Conservation (phyloP, 2,113 vertebrate species). For the Elachura formosa region DNA sequence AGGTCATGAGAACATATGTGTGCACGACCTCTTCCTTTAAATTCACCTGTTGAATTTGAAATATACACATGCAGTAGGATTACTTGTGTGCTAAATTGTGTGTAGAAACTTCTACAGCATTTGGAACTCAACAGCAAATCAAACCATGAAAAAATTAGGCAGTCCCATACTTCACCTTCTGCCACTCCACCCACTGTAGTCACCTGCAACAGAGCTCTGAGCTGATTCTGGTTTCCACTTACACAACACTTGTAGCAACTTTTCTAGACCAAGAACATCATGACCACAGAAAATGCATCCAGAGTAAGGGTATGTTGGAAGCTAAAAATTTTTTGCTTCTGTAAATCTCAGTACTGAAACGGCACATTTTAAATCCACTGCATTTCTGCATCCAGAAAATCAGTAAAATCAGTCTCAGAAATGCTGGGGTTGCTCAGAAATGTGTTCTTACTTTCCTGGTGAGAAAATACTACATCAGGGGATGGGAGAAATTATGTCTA, state of each 20-base stretch:
- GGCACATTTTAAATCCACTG: not conserved
- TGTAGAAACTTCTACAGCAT: not conserved
- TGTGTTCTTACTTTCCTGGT: accelerated
- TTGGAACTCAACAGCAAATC: not conserved
- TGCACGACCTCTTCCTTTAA: not conserved
- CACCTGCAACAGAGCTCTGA: not conserved
- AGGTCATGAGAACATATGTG: accelerated
- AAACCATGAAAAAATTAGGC: not conserved
- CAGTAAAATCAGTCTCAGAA: not conserved
- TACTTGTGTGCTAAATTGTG: not conserved
- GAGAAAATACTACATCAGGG: not conserved
- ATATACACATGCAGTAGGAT: not conserved
- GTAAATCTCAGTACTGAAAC: not conserved
- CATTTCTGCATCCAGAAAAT: not conserved
- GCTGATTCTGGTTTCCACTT: not conserved
- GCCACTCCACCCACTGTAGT: not conserved
- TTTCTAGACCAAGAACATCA: not conserved
- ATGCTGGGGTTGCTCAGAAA: not conserved
- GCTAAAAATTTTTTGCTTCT: not conserved
- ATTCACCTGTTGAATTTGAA: not conserved
- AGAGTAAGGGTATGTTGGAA: not conserved
- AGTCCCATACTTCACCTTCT: not conserved
- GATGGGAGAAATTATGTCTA: not conserved
- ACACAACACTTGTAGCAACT: not conserved
- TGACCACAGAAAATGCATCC: not conserved